Conservation (phyloP, 2,797 vertebrate genomes). For the Silurus aristotelis region DNA sequence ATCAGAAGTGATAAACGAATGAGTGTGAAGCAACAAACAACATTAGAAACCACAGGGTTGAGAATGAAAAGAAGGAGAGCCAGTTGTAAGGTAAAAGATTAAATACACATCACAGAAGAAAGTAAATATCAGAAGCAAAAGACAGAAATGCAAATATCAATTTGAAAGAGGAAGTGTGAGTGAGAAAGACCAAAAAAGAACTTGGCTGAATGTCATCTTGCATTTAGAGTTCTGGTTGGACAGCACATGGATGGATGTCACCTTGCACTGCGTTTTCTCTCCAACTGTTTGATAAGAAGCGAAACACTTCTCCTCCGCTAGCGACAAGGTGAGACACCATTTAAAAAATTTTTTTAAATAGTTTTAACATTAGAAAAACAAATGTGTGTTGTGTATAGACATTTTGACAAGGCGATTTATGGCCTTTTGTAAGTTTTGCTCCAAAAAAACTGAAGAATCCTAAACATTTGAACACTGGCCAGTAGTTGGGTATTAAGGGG, state of each 20-base stretch:
- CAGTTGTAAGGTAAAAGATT: not conserved
- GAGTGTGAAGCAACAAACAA: conserved; percentile 35
- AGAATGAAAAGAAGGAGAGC: not conserved
- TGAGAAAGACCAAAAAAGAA: not conserved
- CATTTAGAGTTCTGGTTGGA: conserved; percentile 21
- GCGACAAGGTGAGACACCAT: conserved; percentile 50
- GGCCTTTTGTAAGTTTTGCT: conserved; percentile 14
- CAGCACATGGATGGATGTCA: conserved; percentile 49
- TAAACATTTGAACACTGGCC: conserved; percentile 41
- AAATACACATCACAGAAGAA: not conserved
- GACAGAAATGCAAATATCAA: not conserved
- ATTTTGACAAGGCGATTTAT: conserved; percentile 25
- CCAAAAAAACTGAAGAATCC: conserved; percentile 45
- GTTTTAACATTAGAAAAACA: not conserved
- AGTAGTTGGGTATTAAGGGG: conserved; percentile 7
- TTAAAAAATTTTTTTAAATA: not conserved
- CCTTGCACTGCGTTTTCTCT: conserved; percentile 11
- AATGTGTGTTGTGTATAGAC: not conserved
- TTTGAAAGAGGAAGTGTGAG: conserved; percentile 27
- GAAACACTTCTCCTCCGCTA: not conserved
- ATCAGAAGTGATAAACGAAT: conserved; percentile 48
- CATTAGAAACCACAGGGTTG: conserved; percentile 12
- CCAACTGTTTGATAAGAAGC: not conserved
- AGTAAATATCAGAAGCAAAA: not conserved
- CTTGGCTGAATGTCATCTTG: not conserved